These are phyloP conservation scores for Proteles cristata DNA, from an alignment of 2,113 vertebrate genomes.

Conservation along the genomic window DNA sequence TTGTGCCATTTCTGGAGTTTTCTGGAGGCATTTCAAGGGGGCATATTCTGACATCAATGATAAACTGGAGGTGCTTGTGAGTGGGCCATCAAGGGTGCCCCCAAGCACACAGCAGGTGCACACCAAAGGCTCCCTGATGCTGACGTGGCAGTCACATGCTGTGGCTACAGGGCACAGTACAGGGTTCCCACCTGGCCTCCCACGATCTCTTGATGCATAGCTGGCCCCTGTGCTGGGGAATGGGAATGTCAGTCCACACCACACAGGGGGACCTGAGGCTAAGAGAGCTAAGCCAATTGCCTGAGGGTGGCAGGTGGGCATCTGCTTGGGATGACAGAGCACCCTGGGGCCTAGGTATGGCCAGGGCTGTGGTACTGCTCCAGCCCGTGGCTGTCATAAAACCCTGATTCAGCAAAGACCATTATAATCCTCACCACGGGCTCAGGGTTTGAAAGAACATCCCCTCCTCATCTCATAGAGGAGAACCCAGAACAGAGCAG, in stretches of 20 bases:
- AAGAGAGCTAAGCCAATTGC: background rate
- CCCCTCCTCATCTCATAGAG: background rate
- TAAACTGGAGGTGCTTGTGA: background rate
- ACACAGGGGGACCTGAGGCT: background rate
- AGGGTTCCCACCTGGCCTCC: background rate
- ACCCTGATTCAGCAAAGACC: background rate
- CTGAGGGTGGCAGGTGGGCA: background rate
- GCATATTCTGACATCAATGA: background rate
- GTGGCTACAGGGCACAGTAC: background rate
- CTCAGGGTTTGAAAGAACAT: background rate
- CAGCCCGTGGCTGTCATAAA: background rate
- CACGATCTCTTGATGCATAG: background rate
- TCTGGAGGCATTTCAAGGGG: background rate
- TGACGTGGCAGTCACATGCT: background rate
- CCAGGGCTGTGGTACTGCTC: background rate
- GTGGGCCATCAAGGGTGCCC: no score
- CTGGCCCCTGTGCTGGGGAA: rapidly evolving
- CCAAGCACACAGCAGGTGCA: background rate
- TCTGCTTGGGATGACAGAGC: background rate
- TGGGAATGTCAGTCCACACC: background rate
- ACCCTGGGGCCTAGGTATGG: background rate
- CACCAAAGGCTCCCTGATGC: background rate
- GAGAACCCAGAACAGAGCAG: background rate
- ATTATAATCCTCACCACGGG: background rate
- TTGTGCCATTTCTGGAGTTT: background rate